Conservation (phyloP, 2,113 vertebrate species). For the Dicentrarchus labrax region DNA sequence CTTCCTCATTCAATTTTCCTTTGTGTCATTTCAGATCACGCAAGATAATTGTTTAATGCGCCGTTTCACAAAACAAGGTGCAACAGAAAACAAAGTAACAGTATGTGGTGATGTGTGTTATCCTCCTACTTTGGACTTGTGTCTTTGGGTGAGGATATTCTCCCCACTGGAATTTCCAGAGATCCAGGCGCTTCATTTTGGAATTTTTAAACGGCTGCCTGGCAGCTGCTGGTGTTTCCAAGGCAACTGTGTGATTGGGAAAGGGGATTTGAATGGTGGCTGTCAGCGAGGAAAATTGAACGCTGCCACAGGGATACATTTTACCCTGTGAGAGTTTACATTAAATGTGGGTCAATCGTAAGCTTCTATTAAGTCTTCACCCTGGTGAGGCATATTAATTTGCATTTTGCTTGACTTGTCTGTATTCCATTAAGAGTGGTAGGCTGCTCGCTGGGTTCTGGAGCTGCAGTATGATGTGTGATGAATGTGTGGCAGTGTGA, state of each 20-base stretch:
- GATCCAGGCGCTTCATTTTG: constrained; percentile 68
- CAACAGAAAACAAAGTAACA: constrained; percentile 37
- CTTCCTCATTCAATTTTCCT: constrained; percentile 51
- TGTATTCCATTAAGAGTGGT: constrained; percentile 64
- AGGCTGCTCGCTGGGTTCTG: constrained; percentile 48
- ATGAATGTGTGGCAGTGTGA: constrained; percentile 61
- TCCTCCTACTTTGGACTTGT: constrained; percentile 14
- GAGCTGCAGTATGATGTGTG: constrained; percentile 47
- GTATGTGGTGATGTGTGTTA: constrained; percentile 15
- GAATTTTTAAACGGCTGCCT: constrained; percentile 70
- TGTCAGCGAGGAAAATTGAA: constrained; percentile 73
- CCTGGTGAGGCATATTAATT: constrained; percentile 75
- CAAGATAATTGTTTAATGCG: constrained; percentile 57
- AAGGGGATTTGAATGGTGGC: constrained; percentile 76
- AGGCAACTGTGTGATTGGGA: constrained; percentile 79
- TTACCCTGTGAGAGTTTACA: constrained; percentile 73
- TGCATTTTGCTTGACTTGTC: constrained; percentile 74
- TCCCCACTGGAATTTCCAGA: constrained; percentile 70
- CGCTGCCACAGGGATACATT: constrained; percentile 70
- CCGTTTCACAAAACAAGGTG: constrained; percentile 42
- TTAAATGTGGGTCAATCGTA: constrained; percentile 83
- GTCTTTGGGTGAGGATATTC: constrained; percentile 50
- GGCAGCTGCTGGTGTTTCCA: constrained; percentile 79
- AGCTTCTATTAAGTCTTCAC: constrained; percentile 80
- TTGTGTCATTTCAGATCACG: constrained; percentile 46